A percentile compares a stretch with the other conserved stretches of the same genome.
phyloP scores from a whole-genome alignment of 1,140 invertebrate species.

The Saxidomus purpurata region DNA sequence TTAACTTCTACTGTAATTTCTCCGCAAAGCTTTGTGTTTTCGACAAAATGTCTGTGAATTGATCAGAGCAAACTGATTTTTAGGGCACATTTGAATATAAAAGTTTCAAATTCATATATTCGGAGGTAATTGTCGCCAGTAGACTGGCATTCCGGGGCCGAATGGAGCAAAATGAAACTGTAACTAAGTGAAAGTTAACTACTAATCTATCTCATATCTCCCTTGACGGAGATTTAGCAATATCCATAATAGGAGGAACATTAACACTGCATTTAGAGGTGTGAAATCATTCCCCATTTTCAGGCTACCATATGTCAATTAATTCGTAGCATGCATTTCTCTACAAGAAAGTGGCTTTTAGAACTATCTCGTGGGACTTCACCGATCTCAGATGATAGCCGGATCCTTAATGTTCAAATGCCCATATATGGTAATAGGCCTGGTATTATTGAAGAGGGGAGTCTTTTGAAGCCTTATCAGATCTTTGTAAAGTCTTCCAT shows the following conservation, averaged over 20 bases:
- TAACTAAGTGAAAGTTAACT: constrained; percentile 61
- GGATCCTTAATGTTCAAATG: constrained; percentile 27
- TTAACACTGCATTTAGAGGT: constrained; percentile 66
- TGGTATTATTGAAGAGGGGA: background rate
- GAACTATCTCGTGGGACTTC: constrained; percentile 35
- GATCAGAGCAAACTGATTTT: constrained; percentile 24
- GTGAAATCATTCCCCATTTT: constrained; percentile 53
- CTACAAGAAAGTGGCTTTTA: constrained; percentile 58
- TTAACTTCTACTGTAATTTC: constrained; percentile 38
- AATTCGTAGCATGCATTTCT: constrained; percentile 49
- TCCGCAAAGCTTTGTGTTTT: constrained; percentile 35
- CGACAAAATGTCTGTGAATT: constrained; percentile 54
- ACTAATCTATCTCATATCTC: constrained; percentile 60
- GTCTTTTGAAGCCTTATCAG: constrained; percentile 18
- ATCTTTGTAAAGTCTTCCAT: constrained; percentile 14
- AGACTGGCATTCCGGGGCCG: constrained; percentile 23
- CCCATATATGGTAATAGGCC: constrained; percentile 32
- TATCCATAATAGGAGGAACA: constrained; percentile 49
- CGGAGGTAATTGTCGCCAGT: constrained; percentile 39
- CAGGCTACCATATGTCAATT: constrained; percentile 62
- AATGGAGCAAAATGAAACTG: constrained; percentile 36
- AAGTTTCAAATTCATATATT: constrained; percentile 65
- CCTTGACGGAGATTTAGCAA: constrained; percentile 58
- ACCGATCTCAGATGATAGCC: constrained; percentile 37
- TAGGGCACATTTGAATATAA: constrained; percentile 61